Evolutionary conservation across 2,797 vertebrate species (phyloP).

Genomic region (Esox lucius): DNA sequence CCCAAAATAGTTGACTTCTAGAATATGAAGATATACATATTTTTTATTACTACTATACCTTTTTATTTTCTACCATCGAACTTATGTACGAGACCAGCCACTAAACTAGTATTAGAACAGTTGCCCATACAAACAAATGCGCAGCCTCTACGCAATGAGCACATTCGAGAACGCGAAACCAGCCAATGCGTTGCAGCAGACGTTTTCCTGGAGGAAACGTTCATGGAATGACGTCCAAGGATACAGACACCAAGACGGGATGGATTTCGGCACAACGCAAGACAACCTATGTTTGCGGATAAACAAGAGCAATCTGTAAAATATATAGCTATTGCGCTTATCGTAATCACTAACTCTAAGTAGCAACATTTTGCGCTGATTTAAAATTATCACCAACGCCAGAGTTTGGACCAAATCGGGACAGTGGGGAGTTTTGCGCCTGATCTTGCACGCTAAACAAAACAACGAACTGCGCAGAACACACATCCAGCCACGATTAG

Average conservation of each 20-base stretch:
- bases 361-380: neutral
- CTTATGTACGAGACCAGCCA: too few relatives aligned
- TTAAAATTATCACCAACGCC: neutral
- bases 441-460: conserved; percentile 47
- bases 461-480: conserved; percentile 55
- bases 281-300: conserved; percentile 32
- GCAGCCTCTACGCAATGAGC: conserved; percentile 35
- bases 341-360: neutral
- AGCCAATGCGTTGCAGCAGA: conserved; percentile 15
- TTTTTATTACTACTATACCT: too few relatives aligned
- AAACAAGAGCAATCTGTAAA: conserved; percentile 25
- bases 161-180: conserved; percentile 9
- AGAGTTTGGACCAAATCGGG: neutral
- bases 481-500: conserved; percentile 35
- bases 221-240: conserved; percentile 51
- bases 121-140: conserved; percentile 14
- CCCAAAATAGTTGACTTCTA: neutral
- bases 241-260: conserved; percentile 49
- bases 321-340: neutral
- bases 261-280: conserved; percentile 47
- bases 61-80: too few relatives aligned
- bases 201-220: conserved; percentile 49
- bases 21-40: neutral
- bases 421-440: conserved; percentile 17
- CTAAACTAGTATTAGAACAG: neutral